phyloP scores from a whole-genome alignment of 2,797 vertebrate genomes.

The Gallirallus australis region DNA sequence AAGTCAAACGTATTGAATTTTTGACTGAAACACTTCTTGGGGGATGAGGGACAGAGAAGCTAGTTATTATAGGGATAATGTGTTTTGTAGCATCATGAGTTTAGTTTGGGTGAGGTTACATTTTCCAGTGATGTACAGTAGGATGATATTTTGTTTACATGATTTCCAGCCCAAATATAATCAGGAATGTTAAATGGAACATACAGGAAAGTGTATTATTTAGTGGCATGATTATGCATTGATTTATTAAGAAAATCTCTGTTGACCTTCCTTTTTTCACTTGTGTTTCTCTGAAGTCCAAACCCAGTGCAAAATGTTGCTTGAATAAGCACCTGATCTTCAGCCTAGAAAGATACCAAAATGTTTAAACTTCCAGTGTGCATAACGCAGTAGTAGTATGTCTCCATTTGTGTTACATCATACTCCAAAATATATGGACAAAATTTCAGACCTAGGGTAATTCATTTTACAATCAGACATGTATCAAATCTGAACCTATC shows the following conservation, averaged over 20 bases:
- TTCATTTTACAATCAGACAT: constrained; percentile 5
- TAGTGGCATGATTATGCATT: neutral
- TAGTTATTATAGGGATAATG: neutral
- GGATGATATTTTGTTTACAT: neutral
- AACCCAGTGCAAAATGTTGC: neutral
- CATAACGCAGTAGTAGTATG: neutral
- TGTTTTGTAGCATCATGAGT: neutral
- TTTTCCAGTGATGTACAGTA: neutral
- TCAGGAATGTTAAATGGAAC: neutral
- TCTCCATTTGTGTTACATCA: neutral
- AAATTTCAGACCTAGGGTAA: constrained; percentile 7
- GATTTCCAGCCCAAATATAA: neutral
- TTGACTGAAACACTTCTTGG: neutral
- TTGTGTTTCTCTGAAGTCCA: neutral
- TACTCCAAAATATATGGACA: neutral
- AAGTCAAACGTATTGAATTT: neutral
- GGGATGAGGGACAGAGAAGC: neutral
- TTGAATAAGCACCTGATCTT: neutral
- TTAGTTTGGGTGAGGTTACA: neutral
- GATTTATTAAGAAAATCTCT: neutral
- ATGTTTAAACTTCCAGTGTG: neutral
- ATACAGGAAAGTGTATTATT: neutral
- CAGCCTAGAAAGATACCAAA: neutral
- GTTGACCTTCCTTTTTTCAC: neutral
- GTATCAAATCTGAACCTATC: neutral